These are phyloP conservation scores for Hetaerina titia DNA, from an alignment of 2,888 invertebrate species.

Conservation along the genomic window DNA sequence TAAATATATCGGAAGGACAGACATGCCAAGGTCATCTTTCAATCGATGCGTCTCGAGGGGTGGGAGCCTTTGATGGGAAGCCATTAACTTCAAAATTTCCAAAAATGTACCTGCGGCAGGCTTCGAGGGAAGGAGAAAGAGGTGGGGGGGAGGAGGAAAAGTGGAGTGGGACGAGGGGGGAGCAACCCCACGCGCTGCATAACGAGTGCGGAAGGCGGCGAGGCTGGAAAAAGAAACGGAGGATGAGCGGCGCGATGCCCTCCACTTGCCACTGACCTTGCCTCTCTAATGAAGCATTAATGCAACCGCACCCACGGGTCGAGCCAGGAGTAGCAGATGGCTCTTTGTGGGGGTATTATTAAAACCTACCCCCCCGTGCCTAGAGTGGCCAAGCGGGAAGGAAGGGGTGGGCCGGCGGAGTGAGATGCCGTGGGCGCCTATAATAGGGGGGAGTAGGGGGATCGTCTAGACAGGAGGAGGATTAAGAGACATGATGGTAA, in stretches of 20 bases:
- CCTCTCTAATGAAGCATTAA: constrained; percentile 34
- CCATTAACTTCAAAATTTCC: too few species aligned
- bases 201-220: neutral
- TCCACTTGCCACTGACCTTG: neutral
- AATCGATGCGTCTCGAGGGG: too few species aligned
- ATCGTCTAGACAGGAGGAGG: constrained; percentile 33
- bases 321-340: neutral
- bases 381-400: neutral
- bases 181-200: neutral
- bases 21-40: too few species aligned
- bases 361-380: constrained; percentile 8
- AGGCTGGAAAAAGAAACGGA: neutral
- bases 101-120: too few species aligned
- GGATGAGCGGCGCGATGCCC: too few species aligned
- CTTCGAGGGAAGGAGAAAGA: neutral
- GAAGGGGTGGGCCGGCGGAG: neutral
- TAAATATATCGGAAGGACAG: too few species aligned
- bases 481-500: neutral
- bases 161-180: neutral
- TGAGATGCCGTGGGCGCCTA: neutral
- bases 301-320: neutral
- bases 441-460: neutral
- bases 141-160: neutral
- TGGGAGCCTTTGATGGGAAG: too few species aligned
- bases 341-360: neutral